Evolutionary conservation across 2,888 invertebrate species (phyloP), one percentile per base, ranked within the genome.

Genomic region (Troilus luridus): DNA sequence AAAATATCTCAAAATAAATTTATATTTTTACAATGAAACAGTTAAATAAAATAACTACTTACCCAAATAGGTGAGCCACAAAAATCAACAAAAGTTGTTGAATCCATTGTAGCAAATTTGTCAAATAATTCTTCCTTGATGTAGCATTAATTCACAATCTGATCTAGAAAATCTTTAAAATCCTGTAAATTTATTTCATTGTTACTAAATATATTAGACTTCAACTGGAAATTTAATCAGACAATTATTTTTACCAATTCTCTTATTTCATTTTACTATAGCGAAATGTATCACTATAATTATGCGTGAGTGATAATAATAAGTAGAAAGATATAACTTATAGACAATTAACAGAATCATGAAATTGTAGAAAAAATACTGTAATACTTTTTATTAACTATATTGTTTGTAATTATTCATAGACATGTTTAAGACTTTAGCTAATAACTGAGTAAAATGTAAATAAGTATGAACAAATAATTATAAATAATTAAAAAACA

Each of bases 41-140:
- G 14, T 6, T n/a, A 14, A 14, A 67, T 27, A 12, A 72, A 41
- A 77, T 77, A 17, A 77, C 5, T 7, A 77, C 27, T 77, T 77
- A 77, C 72, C 72, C 72, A 77, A 41, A 77, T 21, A 41, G 72
- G 41, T 19, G 72, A 77, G 9, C 72, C 72, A 77, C 72, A 77
- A 77, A 77, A 77, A 27, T 41, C 1, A 14, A 6, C 12, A 27
- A 77, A 41, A 41, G 17, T 5, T 41, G 17, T 41, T 41, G 27
- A 8, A 41, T 77, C 41, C 72, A 77, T 77, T 41, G 8, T 41
- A 11, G 64, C n/a, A 62, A 62, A 1, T 3, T 3, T n/a, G 27
- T 27, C 27, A 3, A 27, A 77, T 41, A 77, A 41, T 77, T 27
- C 19, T 21, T 19, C 0, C 14, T 77, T 41, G 17, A 19, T 41